phyloP scores from a whole-genome alignment of 2,888 invertebrate genomes.

The Adelphocoris suturalis region DNA sequence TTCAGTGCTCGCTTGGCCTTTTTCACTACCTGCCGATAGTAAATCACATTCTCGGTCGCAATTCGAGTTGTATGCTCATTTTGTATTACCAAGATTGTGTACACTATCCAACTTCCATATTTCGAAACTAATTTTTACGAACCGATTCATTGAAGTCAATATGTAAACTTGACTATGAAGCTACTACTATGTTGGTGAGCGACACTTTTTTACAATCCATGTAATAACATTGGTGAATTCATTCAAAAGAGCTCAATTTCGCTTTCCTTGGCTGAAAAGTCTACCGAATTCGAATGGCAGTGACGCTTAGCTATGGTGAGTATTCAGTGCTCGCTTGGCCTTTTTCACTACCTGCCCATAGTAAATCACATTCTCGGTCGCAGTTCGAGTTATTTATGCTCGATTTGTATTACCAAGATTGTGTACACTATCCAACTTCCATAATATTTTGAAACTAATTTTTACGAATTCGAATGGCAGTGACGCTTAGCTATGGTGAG shows the following conservation, averaged over 20 bases:
- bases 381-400: slow-evolving; percentile 32
- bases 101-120: too few species aligned
- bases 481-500: slow-evolving; percentile 37
- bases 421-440: background rate
- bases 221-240: too few species aligned
- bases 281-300: background rate
- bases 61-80: slow-evolving; percentile 14
- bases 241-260: too few species aligned
- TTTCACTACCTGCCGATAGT: slow-evolving; percentile 46
- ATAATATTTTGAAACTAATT: too few species aligned
- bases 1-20: slow-evolving; percentile 7
- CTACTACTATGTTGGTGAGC: too few species aligned
- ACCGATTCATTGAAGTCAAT: background rate
- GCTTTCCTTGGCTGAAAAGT: too few species aligned
- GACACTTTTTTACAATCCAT: too few species aligned
- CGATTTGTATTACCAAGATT: slow-evolving; percentile 54
- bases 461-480: too few species aligned
- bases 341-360: slow-evolving; percentile 37
- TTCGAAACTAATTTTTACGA: too few species aligned
- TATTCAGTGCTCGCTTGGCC: background rate
- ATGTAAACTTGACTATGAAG: too few species aligned
- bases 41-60: slow-evolving; percentile 45
- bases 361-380: slow-evolving; percentile 34
- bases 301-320: slow-evolving; percentile 50
- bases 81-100: background rate